Evolutionary conservation across 2,888 invertebrate genomes (phyloP), one percentile per base, ranked within the genome.

Genomic region (Sarcophaga caerulescens): DNA sequence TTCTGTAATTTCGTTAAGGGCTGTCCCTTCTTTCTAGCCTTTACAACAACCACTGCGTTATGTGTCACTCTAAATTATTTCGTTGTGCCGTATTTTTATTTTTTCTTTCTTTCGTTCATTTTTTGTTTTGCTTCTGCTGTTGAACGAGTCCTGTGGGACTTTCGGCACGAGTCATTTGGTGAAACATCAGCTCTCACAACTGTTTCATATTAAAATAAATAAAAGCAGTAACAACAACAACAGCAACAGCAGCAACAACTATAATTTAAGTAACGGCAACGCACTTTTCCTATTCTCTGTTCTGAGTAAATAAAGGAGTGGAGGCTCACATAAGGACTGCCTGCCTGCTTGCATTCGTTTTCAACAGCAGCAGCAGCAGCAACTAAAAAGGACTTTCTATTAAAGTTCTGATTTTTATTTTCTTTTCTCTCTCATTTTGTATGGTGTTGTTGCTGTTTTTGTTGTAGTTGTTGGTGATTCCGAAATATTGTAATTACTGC

Each of bases 151-250:
- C 84, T 75, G 47, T 11, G 84, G 75, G 84, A 75, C 19, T 47
- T 70, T 45, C 44, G 59, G 79, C 75, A 84, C 74, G 84, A 84
- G 84, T 75, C 75, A 84, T 75, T 75, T 79, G 79, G 19, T 70
- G 59, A 75, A 74, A 60, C 62, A 79, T 65, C 82, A 85, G 74
- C 25, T 35, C 25, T 35, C 14, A 44, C n/a, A 47, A 65, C 25
- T 23, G 44, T 44, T 76, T 81, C 59, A 70, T 76, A 57, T 71
- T 68, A 63, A 68, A 83, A 57, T 62, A 74, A 83, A 74, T 65
- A 77, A 47, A 81, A 25, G 21, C 17, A 45, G 19, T 21, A 44
- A 62, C 1, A 45, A 21, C 44, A 21, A 73, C 59, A 60, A 66
- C 52, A 52, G 17, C 52, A 17, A 52, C 52, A 52, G 12, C 59